Percentiles rank a stretch among this genome's conserved stretches.
Evolutionary conservation across 2,797 vertebrate genomes (phyloP).

Genomic region (Galago senegalensis): DNA sequence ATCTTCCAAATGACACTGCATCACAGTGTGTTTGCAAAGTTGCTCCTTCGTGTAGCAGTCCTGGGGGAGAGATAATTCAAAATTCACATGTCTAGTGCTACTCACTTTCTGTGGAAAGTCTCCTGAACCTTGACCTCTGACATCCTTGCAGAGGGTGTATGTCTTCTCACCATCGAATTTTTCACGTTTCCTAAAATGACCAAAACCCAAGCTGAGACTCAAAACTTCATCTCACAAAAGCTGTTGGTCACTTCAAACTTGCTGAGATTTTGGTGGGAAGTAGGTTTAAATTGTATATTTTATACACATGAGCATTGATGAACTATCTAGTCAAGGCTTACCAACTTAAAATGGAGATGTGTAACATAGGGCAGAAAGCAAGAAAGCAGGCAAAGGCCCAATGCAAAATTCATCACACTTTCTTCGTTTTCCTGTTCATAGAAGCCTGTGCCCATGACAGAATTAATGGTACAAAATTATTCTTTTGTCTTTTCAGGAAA

Average conservation of each 20-base stretch:
- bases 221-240: neutral
- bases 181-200: conserved; percentile 8
- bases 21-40: conserved; percentile 44
- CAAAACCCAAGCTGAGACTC: conserved; percentile 44
- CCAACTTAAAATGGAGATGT: neutral
- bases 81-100: neutral
- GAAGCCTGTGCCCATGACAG: neutral
- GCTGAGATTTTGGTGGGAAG: conserved; percentile 17
- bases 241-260: neutral
- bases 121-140: neutral
- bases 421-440: conserved; percentile 25
- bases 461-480: conserved; percentile 18
- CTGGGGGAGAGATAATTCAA: neutral
- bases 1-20: neutral
- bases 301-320: neutral
- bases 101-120: neutral
- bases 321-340: neutral
- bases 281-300: neutral
- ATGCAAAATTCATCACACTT: conserved; percentile 20
- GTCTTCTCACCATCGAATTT: neutral
- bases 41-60: neutral
- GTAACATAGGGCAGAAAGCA: neutral
- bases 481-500: conserved; percentile 65
- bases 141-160: neutral
- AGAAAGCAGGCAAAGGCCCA: neutral